Conservation (phyloP, 2,797 vertebrate species). For the Xiphorhynchus erythropygius region DNA sequence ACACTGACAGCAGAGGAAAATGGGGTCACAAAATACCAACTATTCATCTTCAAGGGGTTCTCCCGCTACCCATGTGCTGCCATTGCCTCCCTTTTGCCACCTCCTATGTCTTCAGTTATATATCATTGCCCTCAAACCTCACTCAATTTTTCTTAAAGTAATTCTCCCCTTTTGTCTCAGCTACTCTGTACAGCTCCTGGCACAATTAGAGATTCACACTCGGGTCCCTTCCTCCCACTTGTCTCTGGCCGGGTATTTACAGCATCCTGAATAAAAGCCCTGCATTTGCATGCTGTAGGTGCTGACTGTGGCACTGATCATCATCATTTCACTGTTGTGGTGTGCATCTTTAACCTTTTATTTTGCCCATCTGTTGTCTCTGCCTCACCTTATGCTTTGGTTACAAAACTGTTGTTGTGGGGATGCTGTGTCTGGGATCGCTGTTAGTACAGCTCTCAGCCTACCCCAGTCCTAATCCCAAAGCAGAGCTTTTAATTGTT, state of each 20-base stretch:
- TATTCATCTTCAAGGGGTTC: not conserved
- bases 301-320: not conserved
- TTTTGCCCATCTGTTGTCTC: not conserved
- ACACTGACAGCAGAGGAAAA: not conserved
- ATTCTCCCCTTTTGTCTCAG: not conserved
- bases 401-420: not conserved
- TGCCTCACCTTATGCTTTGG: slow-evolving; percentile 13
- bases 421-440: not conserved
- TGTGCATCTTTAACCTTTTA: slow-evolving; percentile 21
- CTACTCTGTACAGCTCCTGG: not conserved
- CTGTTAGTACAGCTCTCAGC: not conserved
- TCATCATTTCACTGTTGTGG: not conserved
- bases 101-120: not conserved
- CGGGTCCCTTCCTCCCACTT: not conserved
- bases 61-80: not conserved
- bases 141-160: not conserved
- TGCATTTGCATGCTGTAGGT: not conserved
- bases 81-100: not conserved
- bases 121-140: not conserved
- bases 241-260: not conserved
- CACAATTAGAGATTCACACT: not conserved
- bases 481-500: not conserved
- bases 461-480: not conserved
- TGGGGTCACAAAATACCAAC: not conserved
- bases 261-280: not conserved